Percentiles rank a stretch among this genome's conserved stretches.
These are phyloP conservation scores for Eleginops maclovinus DNA, from an alignment of 2,113 vertebrate species.

Conservation along the genomic window DNA sequence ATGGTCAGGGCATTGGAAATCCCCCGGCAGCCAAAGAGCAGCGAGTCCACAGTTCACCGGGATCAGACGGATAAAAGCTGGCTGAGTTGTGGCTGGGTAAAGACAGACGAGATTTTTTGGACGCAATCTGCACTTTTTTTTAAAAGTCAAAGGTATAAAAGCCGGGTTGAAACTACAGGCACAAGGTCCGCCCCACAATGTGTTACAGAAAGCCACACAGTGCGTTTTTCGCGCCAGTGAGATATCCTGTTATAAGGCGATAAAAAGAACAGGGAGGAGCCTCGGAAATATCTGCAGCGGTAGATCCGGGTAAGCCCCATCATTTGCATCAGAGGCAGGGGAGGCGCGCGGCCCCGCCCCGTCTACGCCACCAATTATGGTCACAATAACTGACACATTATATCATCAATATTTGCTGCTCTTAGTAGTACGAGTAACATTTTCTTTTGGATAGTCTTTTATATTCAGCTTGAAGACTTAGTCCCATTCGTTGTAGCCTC, in stretches of 20 bases:
- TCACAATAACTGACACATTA: slow-evolving; percentile 23
- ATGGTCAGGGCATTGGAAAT: slow-evolving; percentile 47
- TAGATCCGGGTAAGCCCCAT: slow-evolving; percentile 75
- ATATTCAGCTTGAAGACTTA: not conserved
- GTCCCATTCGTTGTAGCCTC: not conserved
- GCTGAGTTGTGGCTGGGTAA: not conserved
- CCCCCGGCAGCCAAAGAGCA: slow-evolving; percentile 12
- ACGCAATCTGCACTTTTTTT: not conserved
- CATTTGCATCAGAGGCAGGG: slow-evolving; percentile 60
- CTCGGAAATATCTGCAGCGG: slow-evolving; percentile 75
- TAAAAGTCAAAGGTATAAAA: slow-evolving; percentile 1
- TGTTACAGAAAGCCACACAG: slow-evolving; percentile 64
- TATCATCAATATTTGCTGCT: not conserved
- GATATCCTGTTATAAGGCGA: slow-evolving; percentile 75
- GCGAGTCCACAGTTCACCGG: slow-evolving; percentile 13
- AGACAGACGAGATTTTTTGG: not conserved
- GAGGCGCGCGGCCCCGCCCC: slow-evolving; percentile 53
- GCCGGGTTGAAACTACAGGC: slow-evolving; percentile 5
- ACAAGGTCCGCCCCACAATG: slow-evolving; percentile 39
- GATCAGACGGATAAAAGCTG: slow-evolving; percentile 12
- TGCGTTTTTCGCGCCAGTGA: slow-evolving; percentile 83
- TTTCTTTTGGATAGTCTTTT: not conserved
- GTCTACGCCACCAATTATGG: slow-evolving; percentile 25
- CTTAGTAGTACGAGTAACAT: not conserved
- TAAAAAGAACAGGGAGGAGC: slow-evolving; percentile 73